Percentiles rank a stretch among this genome's conserved stretches.
phyloP scores from a whole-genome alignment of 2,113 vertebrate genomes.

The Tetrao urogallus region DNA sequence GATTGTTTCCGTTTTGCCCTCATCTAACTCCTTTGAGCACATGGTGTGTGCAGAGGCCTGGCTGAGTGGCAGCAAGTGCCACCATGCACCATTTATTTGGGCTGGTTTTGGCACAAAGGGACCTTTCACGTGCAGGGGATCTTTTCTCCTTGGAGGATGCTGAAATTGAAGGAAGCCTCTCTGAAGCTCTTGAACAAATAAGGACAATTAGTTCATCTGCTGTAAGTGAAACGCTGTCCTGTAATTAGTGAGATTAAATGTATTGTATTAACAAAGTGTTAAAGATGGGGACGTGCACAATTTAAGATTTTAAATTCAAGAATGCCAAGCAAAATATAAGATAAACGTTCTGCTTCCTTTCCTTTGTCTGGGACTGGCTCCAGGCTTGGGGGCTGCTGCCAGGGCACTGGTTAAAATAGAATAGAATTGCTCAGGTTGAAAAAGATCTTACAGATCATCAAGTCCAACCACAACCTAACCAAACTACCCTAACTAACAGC shows the following conservation, averaged over 20 bases:
- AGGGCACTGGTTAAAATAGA: too few relatives aligned
- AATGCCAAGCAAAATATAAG: not conserved
- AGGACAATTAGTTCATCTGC: conserved; percentile 91
- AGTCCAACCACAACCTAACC: too few relatives aligned
- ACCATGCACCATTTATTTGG: conserved; percentile 94
- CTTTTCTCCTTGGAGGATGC: conserved; percentile 93
- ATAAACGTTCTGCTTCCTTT: not conserved
- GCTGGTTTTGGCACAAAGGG: conserved; percentile 91
- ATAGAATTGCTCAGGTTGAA: too few relatives aligned
- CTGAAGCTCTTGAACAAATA: conserved; percentile 93
- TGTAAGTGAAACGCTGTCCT: conserved; percentile 75
- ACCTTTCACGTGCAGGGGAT: conserved; percentile 93
- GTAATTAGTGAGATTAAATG: not conserved
- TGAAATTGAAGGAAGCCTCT: conserved; percentile 92
- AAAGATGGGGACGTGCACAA: not conserved
- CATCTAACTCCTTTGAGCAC: not conserved
- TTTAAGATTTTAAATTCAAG: not conserved
- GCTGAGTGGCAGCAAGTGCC: not conserved
- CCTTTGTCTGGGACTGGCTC: not conserved
- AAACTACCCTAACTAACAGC: too few relatives aligned
- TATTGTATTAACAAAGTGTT: not conserved
- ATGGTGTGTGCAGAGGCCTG: not conserved
- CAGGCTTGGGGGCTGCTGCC: not conserved
- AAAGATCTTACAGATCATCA: too few relatives aligned
- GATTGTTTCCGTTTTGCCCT: not conserved